These are phyloP conservation scores for Triplophysa dalaica DNA, from an alignment of 2,113 vertebrate genomes.

Conservation along the genomic window DNA sequence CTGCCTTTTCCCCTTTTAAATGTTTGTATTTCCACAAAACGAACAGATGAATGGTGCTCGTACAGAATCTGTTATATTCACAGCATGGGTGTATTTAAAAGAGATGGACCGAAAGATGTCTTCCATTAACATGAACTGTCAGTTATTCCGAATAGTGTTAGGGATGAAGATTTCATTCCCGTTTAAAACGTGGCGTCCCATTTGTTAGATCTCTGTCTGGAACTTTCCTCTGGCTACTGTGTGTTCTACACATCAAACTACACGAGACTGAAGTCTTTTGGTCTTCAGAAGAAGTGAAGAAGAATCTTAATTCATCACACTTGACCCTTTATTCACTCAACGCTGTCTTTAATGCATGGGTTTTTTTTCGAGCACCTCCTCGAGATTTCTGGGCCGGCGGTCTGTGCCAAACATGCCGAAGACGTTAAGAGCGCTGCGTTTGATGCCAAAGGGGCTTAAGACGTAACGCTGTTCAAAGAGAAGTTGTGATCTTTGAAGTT, in stretches of 20 bases:
- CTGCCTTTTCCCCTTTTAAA: conserved; percentile 79
- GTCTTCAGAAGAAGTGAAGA: conserved; percentile 16
- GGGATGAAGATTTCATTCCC: conserved; percentile 41
- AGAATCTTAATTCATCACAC: conserved; percentile 56
- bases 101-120: conserved; percentile 25
- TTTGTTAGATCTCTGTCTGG: conserved; percentile 53
- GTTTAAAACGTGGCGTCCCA: conserved; percentile 51
- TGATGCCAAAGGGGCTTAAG: conserved; percentile 81
- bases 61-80: conserved; percentile 61
- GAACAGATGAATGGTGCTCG: conserved; percentile 27
- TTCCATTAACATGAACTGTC: too few species aligned
- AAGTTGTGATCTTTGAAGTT: conserved; percentile 84
- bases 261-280: conserved; percentile 34
- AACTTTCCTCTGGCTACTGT: conserved; percentile 59
- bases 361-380: conserved; percentile 65
- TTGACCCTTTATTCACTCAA: conserved; percentile 61
- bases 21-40: conserved; percentile 75
- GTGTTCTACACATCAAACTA: conserved; percentile 51
- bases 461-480: conserved; percentile 85
- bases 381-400: conserved; percentile 53
- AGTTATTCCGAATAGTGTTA: too few species aligned
- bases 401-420: conserved; percentile 89
- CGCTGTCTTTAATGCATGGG: conserved; percentile 68
- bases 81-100: conserved; percentile 42
- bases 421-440: conserved; percentile 83